phyloP scores from a whole-genome alignment of 2,797 vertebrate genomes.

The Macrochelys suwanniensis region DNA sequence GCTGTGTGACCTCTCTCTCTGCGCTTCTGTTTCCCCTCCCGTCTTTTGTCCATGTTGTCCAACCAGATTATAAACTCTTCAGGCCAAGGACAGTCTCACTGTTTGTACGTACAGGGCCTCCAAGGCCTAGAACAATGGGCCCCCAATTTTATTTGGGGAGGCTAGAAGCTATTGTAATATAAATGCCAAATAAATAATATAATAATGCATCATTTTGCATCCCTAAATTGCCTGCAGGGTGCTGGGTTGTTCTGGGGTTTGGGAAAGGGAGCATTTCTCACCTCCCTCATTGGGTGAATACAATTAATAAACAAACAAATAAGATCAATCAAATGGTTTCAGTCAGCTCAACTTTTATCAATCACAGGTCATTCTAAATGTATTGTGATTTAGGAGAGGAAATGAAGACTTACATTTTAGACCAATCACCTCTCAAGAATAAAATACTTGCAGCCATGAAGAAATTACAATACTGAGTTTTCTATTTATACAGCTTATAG shows the following conservation, averaged over 20 bases:
- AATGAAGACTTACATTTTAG: background rate
- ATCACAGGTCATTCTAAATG: background rate
- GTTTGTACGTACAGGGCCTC: background rate
- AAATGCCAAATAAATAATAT: background rate
- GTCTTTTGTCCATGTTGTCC: background rate
- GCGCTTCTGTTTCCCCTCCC: no score
- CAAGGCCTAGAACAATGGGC: background rate
- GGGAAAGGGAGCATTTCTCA: background rate
- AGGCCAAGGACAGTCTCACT: background rate
- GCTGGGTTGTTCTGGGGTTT: background rate
- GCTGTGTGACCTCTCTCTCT: background rate
- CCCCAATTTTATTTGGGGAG: background rate
- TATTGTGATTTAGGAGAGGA: background rate
- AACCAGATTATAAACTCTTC: background rate
- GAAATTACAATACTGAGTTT: background rate
- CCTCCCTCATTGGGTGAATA: background rate
- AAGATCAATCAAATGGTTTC: background rate
- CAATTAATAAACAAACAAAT: background rate
- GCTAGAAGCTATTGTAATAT: background rate
- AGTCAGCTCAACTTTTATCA: background rate
- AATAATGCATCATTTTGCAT: background rate
- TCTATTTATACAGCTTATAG: background rate
- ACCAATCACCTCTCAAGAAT: background rate
- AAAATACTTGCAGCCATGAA: background rate
- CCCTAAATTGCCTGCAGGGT: background rate